Base-by-base conservation (phyloP, 2,888 invertebrate genomes). In the Limnephilus lunatus region DNA sequence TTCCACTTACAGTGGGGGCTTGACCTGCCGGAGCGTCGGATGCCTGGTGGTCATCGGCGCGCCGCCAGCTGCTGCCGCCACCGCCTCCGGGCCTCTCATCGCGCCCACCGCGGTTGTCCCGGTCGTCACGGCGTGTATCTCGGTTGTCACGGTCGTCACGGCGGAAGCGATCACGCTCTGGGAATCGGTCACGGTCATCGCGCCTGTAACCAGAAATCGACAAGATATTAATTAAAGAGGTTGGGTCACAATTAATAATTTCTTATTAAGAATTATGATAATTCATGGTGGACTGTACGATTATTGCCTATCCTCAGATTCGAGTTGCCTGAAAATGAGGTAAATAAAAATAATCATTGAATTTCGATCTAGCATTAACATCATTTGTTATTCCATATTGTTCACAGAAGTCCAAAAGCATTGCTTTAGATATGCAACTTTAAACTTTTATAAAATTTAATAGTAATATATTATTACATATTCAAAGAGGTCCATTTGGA, bases 51-150 rank as follows among this genome's bases (percentile, higher is more conserved):
- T 95, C 95, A 1, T 95, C 95, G 0, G 95, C 96, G 30, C 96
- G 95, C 0, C 96, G 94, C 95, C 96, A 96, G 94, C 95, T 95
- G 94, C 93, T 89, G 86, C 95, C 95, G 90, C 95, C 94, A 91
- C 95, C 95, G 11, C 68, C 68, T 3, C 86, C 86, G 53, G 91
- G 89, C 25, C 88, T 80, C 31, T 91, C 86, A 0, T 89, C 89
- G 9, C 94, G 92, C 25, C 80, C 88, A 39, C 31, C 88, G n/a
- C 94, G 92, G 11, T 94, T 94, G 30, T 91, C 92, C 12, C 92
- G 93, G n/a, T 92, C 92, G 7, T 91, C 91, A 15, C 92, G 35
- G 48, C 91, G 85, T 14, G 89, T 90, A 14, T 93, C 92, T 68
- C 93, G 91, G 25, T 91, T 89, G 81, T 92, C 92, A 32, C 92